A percentile compares a stretch with the other conserved stretches of the same genome.
These are phyloP conservation scores for Ceratoteleas bidentatus DNA, from an alignment of 1,140 invertebrate species.

Conservation along the genomic window DNA sequence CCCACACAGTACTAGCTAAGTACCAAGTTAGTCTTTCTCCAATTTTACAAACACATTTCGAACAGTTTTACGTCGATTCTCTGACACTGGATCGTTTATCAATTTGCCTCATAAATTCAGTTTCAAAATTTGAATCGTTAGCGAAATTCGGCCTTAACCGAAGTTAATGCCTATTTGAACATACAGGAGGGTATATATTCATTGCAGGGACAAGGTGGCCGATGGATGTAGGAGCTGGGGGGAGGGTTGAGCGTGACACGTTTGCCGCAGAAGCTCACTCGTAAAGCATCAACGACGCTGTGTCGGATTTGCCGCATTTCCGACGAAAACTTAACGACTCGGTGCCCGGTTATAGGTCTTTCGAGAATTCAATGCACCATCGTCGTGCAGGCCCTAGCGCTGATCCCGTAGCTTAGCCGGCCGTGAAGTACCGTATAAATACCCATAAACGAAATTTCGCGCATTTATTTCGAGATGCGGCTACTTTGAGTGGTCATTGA, in stretches of 20 bases:
- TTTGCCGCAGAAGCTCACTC: conserved; percentile 37
- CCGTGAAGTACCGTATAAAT: conserved; percentile 26
- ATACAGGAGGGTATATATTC: conserved; percentile 26
- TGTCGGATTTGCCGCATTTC: conserved; percentile 47
- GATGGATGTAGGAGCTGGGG: background rate
- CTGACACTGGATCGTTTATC: conserved; percentile 6
- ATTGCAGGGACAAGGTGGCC: conserved; percentile 16
- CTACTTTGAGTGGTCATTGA: conserved; percentile 1
- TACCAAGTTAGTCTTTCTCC: no score
- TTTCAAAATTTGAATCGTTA: conserved; percentile 17
- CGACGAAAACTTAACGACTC: conserved; percentile 55
- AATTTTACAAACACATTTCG: no score
- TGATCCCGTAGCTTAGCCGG: conserved; percentile 24
- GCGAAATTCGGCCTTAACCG: conserved; percentile 18
- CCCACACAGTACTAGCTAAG: no score
- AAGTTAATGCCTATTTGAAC: conserved; percentile 29
- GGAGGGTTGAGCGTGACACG: conserved; percentile 26
- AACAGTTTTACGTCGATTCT: background rate
- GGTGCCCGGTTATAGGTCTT: conserved; percentile 45
- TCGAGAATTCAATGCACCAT: conserved; percentile 50
- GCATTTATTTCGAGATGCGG: conserved; percentile 14
- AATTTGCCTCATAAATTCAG: conserved; percentile 25
- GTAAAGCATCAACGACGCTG: conserved; percentile 40
- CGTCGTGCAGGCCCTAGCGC: conserved; percentile 11
- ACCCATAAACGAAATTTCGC: conserved; percentile 43